phyloP scores from a whole-genome alignment of 2,888 invertebrate species.

The Dorcus hopei region DNA sequence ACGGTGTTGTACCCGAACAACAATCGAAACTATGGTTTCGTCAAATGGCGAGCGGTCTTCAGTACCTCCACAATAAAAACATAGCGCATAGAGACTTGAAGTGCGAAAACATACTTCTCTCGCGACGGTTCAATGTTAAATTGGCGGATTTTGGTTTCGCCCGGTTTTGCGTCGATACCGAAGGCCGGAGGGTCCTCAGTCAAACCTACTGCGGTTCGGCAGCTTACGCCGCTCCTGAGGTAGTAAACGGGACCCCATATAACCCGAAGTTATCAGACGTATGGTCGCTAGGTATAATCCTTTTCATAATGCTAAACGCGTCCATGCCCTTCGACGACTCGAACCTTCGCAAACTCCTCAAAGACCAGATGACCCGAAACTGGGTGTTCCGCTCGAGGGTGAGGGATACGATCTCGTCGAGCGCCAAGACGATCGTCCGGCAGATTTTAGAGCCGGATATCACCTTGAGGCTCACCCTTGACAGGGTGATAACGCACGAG shows the following conservation, averaged over 20 bases:
- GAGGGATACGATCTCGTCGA: constrained; percentile 63
- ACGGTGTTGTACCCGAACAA: constrained; percentile 73
- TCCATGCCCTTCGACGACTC: constrained; percentile 93
- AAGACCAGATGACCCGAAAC: constrained; percentile 77
- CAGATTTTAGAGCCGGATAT: constrained; percentile 84
- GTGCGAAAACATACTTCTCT: constrained; percentile 85
- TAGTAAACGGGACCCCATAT: constrained; percentile 80
- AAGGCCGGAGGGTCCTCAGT: constrained; percentile 74
- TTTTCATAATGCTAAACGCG: constrained; percentile 92
- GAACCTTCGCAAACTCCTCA: constrained; percentile 75
- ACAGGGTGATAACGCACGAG: constrained; percentile 70
- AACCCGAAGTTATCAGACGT: constrained; percentile 88
- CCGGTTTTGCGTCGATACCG: constrained; percentile 70
- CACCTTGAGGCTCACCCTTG: constrained; percentile 69
- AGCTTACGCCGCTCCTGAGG: constrained; percentile 94
- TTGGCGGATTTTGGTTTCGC: constrained; percentile 94
- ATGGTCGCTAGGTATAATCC: constrained; percentile 89
- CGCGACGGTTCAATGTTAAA: constrained; percentile 83
- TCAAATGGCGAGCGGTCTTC: constrained; percentile 79
- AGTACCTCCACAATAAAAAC: constrained; percentile 79
- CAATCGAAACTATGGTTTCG: constrained; percentile 82
- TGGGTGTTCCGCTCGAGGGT: constrained; percentile 73
- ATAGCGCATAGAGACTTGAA: constrained; percentile 91
- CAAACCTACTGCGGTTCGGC: constrained; percentile 95
- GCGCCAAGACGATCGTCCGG: constrained; percentile 74